Percentiles rank a stretch among this genome's conserved stretches.
Conservation (phyloP, 2,888 invertebrate genomes). For the Drosophila putrida region DNA sequence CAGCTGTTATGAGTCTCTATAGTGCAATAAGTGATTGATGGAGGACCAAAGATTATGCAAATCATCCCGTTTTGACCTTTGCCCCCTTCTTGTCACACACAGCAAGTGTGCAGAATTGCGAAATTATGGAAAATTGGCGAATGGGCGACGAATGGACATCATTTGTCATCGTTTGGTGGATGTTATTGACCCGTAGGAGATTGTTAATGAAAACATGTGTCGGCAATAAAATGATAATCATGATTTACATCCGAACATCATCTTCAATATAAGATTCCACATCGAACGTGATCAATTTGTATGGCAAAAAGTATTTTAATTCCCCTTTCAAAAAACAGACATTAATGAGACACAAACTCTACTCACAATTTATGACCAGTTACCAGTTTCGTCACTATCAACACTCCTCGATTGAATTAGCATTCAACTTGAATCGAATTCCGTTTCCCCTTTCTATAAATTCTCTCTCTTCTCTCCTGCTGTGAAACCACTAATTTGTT, state of each 20-base stretch:
- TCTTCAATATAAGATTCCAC: slow-evolving; percentile 41
- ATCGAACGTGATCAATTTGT: slow-evolving; percentile 58
- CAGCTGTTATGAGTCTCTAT: slow-evolving; percentile 43
- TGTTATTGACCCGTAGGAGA: slow-evolving; percentile 15
- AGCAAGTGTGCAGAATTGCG: slow-evolving; percentile 77
- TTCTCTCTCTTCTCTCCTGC: neutral
- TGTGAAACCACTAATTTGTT: slow-evolving; percentile 83
- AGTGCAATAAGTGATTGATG: slow-evolving; percentile 67
- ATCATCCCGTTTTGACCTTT: slow-evolving; percentile 66
- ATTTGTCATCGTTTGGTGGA: slow-evolving; percentile 67
- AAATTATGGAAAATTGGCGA: slow-evolving; percentile 73
- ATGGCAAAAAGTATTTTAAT: slow-evolving; percentile 46
- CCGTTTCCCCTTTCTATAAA: neutral
- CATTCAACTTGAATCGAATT: slow-evolving; percentile 14
- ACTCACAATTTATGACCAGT: slow-evolving; percentile 19
- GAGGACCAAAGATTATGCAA: slow-evolving; percentile 60
- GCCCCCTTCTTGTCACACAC: slow-evolving; percentile 21
- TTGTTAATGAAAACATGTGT: slow-evolving; percentile 80
- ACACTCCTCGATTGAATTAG: slow-evolving; percentile 40
- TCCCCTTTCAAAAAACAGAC: slow-evolving; percentile 22
- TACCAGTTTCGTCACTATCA: slow-evolving; percentile 6
- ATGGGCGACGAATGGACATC: slow-evolving; percentile 50
- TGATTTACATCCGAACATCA: slow-evolving; percentile 80
- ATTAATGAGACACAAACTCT: slow-evolving; percentile 38
- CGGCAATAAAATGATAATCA: slow-evolving; percentile 84